Conservation (phyloP, 2,113 vertebrate species). For the Mormyrus iriodes region DNA sequence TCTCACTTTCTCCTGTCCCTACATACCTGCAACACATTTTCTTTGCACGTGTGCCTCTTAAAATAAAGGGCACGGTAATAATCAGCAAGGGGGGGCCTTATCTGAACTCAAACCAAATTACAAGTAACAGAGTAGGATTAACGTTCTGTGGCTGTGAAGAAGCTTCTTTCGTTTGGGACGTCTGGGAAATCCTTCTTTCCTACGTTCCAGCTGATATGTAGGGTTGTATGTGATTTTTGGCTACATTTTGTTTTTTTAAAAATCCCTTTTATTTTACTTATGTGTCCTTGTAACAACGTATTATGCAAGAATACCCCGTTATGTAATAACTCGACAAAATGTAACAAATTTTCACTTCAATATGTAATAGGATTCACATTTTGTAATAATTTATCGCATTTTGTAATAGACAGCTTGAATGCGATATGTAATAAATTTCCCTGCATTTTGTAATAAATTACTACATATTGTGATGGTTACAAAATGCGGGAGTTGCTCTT, state of each 20-base stretch:
- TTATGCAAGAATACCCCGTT: background rate
- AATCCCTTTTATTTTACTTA: background rate
- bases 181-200: background rate
- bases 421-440: background rate
- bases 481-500: background rate
- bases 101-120: background rate
- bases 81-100: too few species aligned
- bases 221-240: background rate
- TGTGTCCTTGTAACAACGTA: background rate
- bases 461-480: background rate
- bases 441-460: background rate
- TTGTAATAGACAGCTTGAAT: background rate
- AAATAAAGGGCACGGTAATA: slow-evolving; percentile 3
- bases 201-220: background rate
- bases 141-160: background rate
- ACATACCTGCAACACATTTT: slow-evolving; percentile 7
- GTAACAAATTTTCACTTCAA: background rate
- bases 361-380: background rate
- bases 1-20: slow-evolving; percentile 33
- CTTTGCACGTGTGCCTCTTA: slow-evolving; percentile 10
- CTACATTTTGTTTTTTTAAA: background rate
- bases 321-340: background rate
- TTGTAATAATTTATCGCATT: background rate
- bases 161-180: background rate
- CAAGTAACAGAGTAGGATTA: background rate